A percentile compares a stretch with the other conserved stretches of the same genome.
Evolutionary conservation across 2,888 invertebrate genomes (phyloP).

Genomic region (Formica aserva): DNA sequence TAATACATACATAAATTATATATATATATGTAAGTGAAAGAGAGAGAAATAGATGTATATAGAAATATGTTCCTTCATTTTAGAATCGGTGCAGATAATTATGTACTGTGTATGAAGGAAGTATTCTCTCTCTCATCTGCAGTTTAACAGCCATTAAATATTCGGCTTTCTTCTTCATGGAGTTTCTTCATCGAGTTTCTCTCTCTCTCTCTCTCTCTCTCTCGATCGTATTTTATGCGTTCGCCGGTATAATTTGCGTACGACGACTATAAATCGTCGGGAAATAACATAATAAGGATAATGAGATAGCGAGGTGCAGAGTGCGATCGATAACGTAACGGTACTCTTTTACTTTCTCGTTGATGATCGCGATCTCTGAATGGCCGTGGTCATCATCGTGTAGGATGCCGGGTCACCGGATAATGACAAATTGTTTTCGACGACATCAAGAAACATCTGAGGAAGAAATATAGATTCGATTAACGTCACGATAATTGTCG

Average conservation of each 20-base stretch:
- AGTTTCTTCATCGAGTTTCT: neutral
- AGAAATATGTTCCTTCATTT: neutral
- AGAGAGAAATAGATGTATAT: neutral
- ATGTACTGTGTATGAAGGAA: neutral
- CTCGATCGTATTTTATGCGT: neutral
- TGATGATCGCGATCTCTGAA: conserved; percentile 18
- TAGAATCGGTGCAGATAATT: neutral
- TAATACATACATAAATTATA: no score
- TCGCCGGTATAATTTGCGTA: neutral
- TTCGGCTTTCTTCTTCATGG: neutral
- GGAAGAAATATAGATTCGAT: neutral
- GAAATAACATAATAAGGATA: conserved; percentile 15
- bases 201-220: neutral
- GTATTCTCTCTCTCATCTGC: neutral
- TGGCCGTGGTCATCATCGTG: neutral
- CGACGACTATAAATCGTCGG: conserved; percentile 16
- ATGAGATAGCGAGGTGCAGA: neutral
- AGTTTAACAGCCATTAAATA: conserved; percentile 6
- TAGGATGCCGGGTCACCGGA: conserved; percentile 6
- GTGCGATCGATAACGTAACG: conserved; percentile 21
- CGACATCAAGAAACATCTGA: neutral
- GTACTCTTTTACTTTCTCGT: conserved; percentile 39
- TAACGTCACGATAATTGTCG: neutral
- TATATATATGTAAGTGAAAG: neutral
- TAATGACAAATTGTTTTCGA: neutral